Evolutionary conservation across 2,113 vertebrate species (phyloP).

Genomic region (Urocolius indicus): DNA sequence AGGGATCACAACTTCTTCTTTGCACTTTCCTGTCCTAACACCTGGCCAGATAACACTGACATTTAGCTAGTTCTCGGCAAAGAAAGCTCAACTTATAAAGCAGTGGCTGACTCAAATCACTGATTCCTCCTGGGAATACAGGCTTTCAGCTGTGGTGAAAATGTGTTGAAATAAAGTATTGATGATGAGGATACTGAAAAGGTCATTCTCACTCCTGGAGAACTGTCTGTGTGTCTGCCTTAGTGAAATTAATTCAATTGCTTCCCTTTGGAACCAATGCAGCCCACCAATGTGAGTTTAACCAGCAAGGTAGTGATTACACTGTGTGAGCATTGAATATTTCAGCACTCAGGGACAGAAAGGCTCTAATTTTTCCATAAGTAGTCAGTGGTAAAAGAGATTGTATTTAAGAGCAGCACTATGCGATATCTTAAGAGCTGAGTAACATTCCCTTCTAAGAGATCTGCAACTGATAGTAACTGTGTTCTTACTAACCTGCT

Average conservation of each 20-base stretch:
- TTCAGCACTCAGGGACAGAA: not conserved
- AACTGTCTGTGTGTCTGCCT: constrained; percentile 29
- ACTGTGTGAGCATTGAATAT: not conserved
- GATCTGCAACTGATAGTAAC: not conserved
- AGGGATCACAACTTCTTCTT: not conserved
- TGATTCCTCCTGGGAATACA: constrained; percentile 30
- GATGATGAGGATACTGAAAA: constrained; percentile 51
- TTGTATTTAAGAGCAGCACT: not conserved
- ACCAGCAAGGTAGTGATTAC: constrained; percentile 12
- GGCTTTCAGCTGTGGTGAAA: constrained; percentile 47
- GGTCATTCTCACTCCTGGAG: constrained; percentile 49
- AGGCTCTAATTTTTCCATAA: not conserved
- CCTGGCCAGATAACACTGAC: constrained; percentile 13
- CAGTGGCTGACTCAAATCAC: constrained; percentile 15
- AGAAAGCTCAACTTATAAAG: not conserved
- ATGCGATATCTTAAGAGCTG: not conserved
- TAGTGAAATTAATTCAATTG: constrained; percentile 61
- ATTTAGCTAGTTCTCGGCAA: constrained; percentile 49
- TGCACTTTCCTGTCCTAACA: constrained; percentile 11
- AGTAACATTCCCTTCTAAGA: not conserved
- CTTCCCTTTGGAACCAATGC: not conserved
- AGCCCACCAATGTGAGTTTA: constrained; percentile 33
- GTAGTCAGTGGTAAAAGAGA: not conserved
- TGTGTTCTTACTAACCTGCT: not conserved
- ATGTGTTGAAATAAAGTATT: constrained; percentile 64